These are phyloP conservation scores for Apodemus speciosus DNA, from an alignment of 2,113 vertebrate species.

Conservation along the genomic window DNA sequence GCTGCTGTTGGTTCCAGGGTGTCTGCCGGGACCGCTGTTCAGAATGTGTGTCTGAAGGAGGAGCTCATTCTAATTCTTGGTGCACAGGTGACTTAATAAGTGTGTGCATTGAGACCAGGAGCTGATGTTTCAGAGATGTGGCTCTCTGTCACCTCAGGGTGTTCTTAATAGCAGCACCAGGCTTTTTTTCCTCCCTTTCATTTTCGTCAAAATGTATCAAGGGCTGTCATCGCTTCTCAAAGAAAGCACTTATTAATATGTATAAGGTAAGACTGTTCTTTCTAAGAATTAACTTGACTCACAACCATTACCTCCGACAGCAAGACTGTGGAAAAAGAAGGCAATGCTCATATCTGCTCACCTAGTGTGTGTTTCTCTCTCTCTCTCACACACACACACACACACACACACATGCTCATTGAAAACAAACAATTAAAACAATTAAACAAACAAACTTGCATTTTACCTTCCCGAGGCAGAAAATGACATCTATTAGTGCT, in stretches of 20 bases:
- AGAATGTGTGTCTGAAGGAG: conserved; percentile 83
- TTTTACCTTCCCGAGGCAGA: conserved; percentile 65
- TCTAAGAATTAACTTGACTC: conserved; percentile 85
- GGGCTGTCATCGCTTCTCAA: conserved; percentile 83
- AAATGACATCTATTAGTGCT: conserved; percentile 56
- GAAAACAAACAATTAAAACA: conserved; percentile 48
- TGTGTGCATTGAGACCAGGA: conserved; percentile 83
- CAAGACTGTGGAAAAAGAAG: conserved; percentile 8
- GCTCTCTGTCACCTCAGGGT: conserved; percentile 84
- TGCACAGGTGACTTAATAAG: conserved; percentile 84
- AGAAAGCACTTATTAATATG: conserved; percentile 84
- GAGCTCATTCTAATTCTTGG: conserved; percentile 86
- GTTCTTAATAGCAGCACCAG: conserved; percentile 82
- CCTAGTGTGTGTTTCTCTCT: not conserved
- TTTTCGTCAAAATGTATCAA: conserved; percentile 86
- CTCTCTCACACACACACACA: not conserved
- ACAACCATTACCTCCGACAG: conserved; percentile 71
- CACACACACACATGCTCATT: not conserved
- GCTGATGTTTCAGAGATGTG: conserved; percentile 85
- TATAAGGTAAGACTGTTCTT: conserved; percentile 80
- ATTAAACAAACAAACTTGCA: conserved; percentile 7
- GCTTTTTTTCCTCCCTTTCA: conserved; percentile 80
- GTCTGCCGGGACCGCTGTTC: conserved; percentile 82
- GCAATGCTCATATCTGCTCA: not conserved
- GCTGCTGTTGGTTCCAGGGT: conserved; percentile 80